These are phyloP conservation scores for Mus musculus DNA, from an alignment of 2,113 vertebrate genomes.

Conservation along the genomic window GRCm39 chr12:90578001-90578500, in stretches of 20 bases:
- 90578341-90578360: not conserved
- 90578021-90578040: not conserved
- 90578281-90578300: not conserved
- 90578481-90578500: slow-evolving; percentile 33
- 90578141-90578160: slow-evolving; percentile 42
- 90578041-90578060: slow-evolving; percentile 18
- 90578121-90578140: slow-evolving; percentile 24
- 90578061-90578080: not conserved
- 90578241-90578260: not conserved
- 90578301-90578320: not conserved
- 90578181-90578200: not conserved
- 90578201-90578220: not conserved
- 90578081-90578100: not conserved
- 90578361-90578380: not conserved
- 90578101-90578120: not conserved
- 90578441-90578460: not conserved
- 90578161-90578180: not conserved
- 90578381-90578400: not conserved
- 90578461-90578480: not conserved
- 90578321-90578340: not conserved
- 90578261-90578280: not conserved
- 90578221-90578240: not conserved
- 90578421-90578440: not conserved
- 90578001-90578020: slow-evolving; percentile 1
- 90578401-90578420: not conserved